Evolutionary conservation across 2,888 invertebrate species (phyloP), one percentile per base, ranked within the genome.

Genomic region (Girardia tigrina): DNA sequence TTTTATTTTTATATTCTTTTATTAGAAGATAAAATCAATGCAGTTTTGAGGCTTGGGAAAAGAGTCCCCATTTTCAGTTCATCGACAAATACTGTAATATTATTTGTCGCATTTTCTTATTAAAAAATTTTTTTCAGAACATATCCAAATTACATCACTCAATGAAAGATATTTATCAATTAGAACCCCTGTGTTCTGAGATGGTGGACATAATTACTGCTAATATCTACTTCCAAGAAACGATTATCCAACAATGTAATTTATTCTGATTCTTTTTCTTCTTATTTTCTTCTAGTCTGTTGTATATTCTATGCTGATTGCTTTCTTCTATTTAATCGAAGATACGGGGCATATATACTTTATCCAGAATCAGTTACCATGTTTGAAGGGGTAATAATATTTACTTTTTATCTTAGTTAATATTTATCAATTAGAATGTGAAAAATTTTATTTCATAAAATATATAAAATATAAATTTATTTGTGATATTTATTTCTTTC

Each of bases 381-480:
- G 56, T 4, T 56, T 56, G 56, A 56, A 56, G 56, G 56, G n/a
- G 56, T 56, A 56, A n/a, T n/a, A n/a, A n/a, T n/a, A n/a, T n/a
- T n/a, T n/a, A n/a, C n/a, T n/a, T n/a, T n/a, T n/a, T n/a, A n/a
- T n/a, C n/a, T n/a, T n/a, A n/a, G n/a, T n/a, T n/a, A n/a, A n/a
- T n/a, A n/a, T n/a, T n/a, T n/a, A n/a, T n/a, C n/a, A n/a, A n/a
- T n/a, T n/a, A n/a, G n/a, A n/a, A n/a, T n/a, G n/a, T n/a, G n/a
- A n/a, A n/a, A n/a, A n/a, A n/a, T n/a, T n/a, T n/a, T n/a, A n/a
- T n/a, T n/a, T n/a, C n/a, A n/a, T n/a, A n/a, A n/a, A n/a, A n/a
- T n/a, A n/a, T n/a, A n/a, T n/a, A n/a, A n/a, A n/a, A n/a, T n/a
- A n/a, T n/a, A n/a, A n/a, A n/a, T n/a, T n/a, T n/a, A n/a, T n/a